Evolutionary conservation across 2,113 vertebrate species (phyloP).

Genomic region (Varanus komodoensis): DNA sequence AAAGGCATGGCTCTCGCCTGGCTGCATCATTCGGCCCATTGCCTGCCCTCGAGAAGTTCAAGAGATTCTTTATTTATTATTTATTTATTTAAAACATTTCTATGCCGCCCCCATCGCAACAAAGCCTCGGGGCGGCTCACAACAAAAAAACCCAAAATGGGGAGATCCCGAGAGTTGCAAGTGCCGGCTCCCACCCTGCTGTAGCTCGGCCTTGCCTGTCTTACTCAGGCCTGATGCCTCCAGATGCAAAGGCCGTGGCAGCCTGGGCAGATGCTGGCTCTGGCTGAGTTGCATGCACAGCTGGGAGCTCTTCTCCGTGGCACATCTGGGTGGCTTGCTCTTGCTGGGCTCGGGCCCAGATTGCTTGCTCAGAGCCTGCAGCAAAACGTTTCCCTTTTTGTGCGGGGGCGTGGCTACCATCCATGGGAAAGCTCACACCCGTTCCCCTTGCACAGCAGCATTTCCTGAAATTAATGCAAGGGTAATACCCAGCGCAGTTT

Average conservation of each 20-base stretch:
- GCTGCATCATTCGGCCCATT: background rate
- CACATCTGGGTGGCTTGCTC: background rate
- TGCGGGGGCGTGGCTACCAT: background rate
- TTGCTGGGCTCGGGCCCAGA: background rate
- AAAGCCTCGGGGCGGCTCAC: too few relatives aligned
- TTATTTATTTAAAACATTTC: too few relatives aligned
- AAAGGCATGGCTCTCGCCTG: too few relatives aligned
- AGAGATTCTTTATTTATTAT: too few relatives aligned
- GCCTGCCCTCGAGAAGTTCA: too few relatives aligned
- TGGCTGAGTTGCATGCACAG: background rate
- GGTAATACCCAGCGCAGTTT: background rate
- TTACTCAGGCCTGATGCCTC: background rate
- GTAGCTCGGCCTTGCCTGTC: background rate
- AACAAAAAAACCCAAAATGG: background rate
- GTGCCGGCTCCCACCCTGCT: too few relatives aligned
- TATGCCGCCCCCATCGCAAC: too few relatives aligned
- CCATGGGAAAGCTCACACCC: background rate
- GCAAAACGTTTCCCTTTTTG: background rate
- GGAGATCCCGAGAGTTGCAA: background rate
- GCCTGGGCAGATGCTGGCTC: background rate
- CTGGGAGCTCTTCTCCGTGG: background rate
- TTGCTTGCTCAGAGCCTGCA: background rate
- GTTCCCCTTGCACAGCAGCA: background rate
- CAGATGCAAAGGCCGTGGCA: background rate
- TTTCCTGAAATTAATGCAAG: background rate